Evolutionary conservation across 2,797 vertebrate genomes (phyloP), one percentile per base, ranked within the genome.

Genomic region (Syncerus caffer): DNA sequence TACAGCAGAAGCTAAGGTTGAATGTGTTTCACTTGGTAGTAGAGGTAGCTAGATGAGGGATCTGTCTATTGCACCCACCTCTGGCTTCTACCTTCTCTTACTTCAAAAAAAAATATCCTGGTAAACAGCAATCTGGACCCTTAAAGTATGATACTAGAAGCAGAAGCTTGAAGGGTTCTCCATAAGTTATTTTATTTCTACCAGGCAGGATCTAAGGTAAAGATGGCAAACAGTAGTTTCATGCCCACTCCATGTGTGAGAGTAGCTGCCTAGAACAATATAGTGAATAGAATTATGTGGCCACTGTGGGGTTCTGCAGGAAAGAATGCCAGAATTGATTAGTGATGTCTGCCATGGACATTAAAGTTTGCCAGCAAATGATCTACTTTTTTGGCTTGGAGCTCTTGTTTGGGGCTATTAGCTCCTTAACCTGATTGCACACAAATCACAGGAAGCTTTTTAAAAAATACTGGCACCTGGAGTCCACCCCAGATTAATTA

Each of bases 61-160:
- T 60, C 27, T 97, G 45, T 58, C 16, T 92, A 23, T 90, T 74
- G 17, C 13, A 92, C 16, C 13, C 17, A 87, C 17, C 16, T 86
- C 62, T 89, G 53, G 38, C 29, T 97, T 96, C 87, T 29, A 31
- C 38, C 45, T 92, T 94, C 71, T 58, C 57, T 27, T 89, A 25
- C 62, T 94, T 94, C 84, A 34, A 42, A 42, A 86, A 98, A 78
- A 15, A 92, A 17, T 93, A 7, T 47, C 53, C 38, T 93, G 84
- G 19, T 45, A 64, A 34, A 89, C 27, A 83, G 57, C 50, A 90
- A 53, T 90, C 84, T 64, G 34, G 47, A 93, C 23, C 79, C 82
- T 91, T 95, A 95, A 95, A 91, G 9, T 80, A 90, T 21, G 79
- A 79, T 83, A 67, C 93, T 93, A 64, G 74, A 91, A 91, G 88